These are phyloP conservation scores for Heliconius ethilla DNA, from an alignment of 2,888 invertebrate genomes.

Conservation along the genomic window DNA sequence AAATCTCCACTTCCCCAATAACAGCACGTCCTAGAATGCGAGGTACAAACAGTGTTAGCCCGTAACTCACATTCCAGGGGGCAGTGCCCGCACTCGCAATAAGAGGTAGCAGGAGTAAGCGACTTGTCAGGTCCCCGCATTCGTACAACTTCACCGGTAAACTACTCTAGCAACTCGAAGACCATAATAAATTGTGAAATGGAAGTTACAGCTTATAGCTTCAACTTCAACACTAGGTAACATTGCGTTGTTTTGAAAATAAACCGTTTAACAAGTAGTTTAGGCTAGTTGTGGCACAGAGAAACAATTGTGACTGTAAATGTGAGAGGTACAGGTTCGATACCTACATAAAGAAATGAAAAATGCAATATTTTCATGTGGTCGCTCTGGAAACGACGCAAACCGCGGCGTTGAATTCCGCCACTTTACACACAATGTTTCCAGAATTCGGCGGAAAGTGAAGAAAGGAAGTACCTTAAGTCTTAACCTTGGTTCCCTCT, in stretches of 20 bases:
- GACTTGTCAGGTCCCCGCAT: slow-evolving; percentile 27
- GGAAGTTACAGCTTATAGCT: slow-evolving; percentile 11
- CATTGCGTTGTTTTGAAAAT: background rate
- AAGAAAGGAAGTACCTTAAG: too few relatives aligned
- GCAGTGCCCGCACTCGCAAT: slow-evolving; percentile 7
- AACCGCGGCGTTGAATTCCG: too few relatives aligned
- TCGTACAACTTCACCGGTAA: slow-evolving; percentile 29
- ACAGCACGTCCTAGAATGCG: background rate
- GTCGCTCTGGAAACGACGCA: too few relatives aligned
- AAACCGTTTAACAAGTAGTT: background rate
- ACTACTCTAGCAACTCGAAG: slow-evolving; percentile 23
- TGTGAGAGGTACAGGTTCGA: too few relatives aligned
- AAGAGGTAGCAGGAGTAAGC: slow-evolving; percentile 26
- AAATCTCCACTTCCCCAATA: background rate
- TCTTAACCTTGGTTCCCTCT: too few relatives aligned
- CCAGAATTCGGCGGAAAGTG: too few relatives aligned
- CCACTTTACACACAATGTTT: too few relatives aligned
- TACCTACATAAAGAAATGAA: too few relatives aligned
- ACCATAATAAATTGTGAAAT: slow-evolving; percentile 11
- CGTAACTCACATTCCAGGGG: slow-evolving; percentile 1
- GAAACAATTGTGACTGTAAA: too few relatives aligned
- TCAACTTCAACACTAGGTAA: slow-evolving; percentile 8
- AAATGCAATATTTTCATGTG: too few relatives aligned
- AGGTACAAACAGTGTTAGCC: slow-evolving; percentile 9
- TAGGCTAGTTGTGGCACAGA: too few relatives aligned